These are phyloP conservation scores for Sphaeramia orbicularis DNA, from an alignment of 2,797 vertebrate species.

Conservation along the genomic window DNA sequence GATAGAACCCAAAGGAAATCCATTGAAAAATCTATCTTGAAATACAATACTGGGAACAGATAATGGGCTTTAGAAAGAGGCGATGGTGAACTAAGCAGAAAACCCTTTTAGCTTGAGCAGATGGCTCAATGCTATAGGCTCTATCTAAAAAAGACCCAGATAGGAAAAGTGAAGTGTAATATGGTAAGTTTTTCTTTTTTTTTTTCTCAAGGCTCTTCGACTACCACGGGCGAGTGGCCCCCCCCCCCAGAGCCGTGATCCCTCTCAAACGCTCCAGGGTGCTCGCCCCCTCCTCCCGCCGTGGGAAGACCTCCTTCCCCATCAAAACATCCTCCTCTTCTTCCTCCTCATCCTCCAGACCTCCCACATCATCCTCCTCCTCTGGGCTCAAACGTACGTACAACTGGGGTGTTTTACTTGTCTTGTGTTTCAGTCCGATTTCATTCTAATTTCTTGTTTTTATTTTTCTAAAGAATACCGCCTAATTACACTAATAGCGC, in stretches of 20 bases:
- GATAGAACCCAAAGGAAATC: conserved; percentile 13
- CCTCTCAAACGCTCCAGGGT: conserved; percentile 96
- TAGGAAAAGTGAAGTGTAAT: conserved; percentile 24
- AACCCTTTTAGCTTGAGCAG: conserved; percentile 5
- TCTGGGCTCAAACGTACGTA: conserved; percentile 93
- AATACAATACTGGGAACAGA: conserved; percentile 34
- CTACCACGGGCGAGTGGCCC: conserved; percentile 95
- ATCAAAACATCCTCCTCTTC: conserved; percentile 90
- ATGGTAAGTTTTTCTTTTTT: conserved; percentile 11
- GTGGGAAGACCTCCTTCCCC: conserved; percentile 94
- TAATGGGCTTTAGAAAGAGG: conserved; percentile 34
- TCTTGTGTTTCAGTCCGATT: conserved; percentile 21
- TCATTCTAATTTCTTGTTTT: not conserved
- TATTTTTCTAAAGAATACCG: conserved; percentile 9
- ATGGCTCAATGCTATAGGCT: conserved; percentile 15
- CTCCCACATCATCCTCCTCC: conserved; percentile 88
- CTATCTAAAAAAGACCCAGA: conserved; percentile 8
- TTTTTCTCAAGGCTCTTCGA: conserved; percentile 91
- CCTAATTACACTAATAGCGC: conserved; percentile 54
- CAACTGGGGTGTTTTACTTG: conserved; percentile 21
- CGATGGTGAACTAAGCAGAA: conserved; percentile 34
- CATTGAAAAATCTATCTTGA: conserved; percentile 29
- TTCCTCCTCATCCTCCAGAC: conserved; percentile 89
- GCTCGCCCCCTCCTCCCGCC: conserved; percentile 90
- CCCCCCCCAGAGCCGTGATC: conserved; percentile 94